Evolutionary conservation across 2,113 vertebrate species (phyloP).

Genomic region (Motacilla tschutschensis): DNA sequence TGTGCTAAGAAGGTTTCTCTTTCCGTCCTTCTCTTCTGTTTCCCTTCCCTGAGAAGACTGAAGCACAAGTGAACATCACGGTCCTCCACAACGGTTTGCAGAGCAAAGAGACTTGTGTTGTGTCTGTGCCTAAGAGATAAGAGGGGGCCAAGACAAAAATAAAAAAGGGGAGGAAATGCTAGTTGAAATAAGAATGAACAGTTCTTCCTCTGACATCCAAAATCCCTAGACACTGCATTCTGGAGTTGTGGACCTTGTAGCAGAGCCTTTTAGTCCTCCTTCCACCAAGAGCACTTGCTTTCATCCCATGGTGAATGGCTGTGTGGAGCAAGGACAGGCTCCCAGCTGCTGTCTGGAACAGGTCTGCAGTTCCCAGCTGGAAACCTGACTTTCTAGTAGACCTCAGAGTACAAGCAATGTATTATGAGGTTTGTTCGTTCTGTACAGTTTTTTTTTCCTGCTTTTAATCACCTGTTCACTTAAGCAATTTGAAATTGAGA

Average conservation of each 20-base stretch:
- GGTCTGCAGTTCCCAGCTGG: not conserved
- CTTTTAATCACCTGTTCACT: not conserved
- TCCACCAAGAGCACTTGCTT: not conserved
- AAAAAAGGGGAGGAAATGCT: not conserved
- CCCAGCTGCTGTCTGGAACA: accelerated
- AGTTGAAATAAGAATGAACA: not conserved
- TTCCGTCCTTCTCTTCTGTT: not conserved
- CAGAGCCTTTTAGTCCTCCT: not conserved
- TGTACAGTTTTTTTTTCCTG: not conserved
- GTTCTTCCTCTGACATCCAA: not conserved
- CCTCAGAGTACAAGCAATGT: not conserved
- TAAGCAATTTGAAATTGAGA: not conserved
- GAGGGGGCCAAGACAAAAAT: not conserved
- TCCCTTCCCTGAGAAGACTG: not conserved
- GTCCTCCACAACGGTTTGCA: not conserved
- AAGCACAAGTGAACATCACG: not conserved
- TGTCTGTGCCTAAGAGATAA: not conserved
- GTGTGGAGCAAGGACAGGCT: not conserved
- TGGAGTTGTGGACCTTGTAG: not conserved
- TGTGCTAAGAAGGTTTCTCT: not conserved
- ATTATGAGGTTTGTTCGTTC: not conserved
- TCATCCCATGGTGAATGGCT: not conserved
- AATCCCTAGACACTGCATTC: not conserved
- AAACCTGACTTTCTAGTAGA: not conserved
- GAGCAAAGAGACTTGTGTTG: accelerated